Evolutionary conservation across 2,888 invertebrate genomes (phyloP).

Genomic region (Latheticus oryzae): DNA sequence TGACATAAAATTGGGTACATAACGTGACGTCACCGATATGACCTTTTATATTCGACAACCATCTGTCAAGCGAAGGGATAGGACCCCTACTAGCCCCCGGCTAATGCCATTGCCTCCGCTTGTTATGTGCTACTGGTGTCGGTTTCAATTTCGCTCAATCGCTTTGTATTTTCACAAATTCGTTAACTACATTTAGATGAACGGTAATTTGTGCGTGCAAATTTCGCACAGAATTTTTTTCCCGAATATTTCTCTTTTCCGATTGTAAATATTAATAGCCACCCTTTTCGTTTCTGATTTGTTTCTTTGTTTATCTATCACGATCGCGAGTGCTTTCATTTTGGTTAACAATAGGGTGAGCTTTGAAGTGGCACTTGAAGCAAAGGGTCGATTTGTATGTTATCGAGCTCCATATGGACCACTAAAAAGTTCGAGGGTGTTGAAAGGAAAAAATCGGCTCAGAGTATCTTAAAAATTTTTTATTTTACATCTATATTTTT

Average conservation of each 20-base stretch:
- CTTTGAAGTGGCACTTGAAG: conserved; percentile 42
- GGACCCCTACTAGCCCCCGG: conserved; percentile 55
- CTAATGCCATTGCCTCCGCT: conserved; percentile 58
- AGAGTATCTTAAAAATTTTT: conserved; percentile 46
- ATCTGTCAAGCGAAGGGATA: conserved; percentile 60
- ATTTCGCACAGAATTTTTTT: conserved; percentile 9
- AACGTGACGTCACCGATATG: conserved; percentile 62
- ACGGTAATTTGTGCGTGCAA: conserved; percentile 1
- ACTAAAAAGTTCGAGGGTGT: conserved; percentile 32
- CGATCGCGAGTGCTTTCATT: conserved; percentile 52
- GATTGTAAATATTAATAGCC: conserved; percentile 1
- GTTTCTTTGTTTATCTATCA: conserved; percentile 55
- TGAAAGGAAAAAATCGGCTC: conserved; percentile 14
- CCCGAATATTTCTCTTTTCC: background rate
- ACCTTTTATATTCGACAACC: conserved; percentile 62
- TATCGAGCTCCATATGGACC: conserved; percentile 54
- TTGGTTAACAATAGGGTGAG: conserved; percentile 48
- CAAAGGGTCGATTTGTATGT: conserved; percentile 49
- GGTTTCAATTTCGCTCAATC: conserved; percentile 58
- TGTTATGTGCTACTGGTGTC: conserved; percentile 60
- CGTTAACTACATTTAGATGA: conserved; percentile 22
- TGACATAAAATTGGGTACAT: conserved; percentile 53
- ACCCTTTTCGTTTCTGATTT: conserved; percentile 32
- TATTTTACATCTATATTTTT: conserved; percentile 54
- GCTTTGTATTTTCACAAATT: conserved; percentile 48